A percentile compares a stretch with the other conserved stretches of the same genome.
phyloP scores from a whole-genome alignment of 2,888 invertebrate species.

The Thera obeliscata region DNA sequence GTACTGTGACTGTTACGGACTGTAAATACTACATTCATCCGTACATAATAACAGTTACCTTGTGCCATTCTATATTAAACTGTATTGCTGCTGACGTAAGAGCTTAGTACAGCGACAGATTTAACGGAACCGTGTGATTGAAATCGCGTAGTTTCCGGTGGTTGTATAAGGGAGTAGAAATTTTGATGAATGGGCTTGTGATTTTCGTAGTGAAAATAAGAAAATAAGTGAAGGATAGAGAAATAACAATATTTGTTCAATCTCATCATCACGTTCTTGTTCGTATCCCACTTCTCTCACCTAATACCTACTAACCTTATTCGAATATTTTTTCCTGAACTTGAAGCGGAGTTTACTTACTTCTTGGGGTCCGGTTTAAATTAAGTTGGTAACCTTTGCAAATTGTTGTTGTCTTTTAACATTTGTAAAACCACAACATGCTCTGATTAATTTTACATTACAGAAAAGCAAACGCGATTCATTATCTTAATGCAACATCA shows the following conservation, averaged over 20 bases:
- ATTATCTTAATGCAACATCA: slow-evolving; percentile 18
- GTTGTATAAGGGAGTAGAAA: slow-evolving; percentile 63
- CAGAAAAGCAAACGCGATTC: slow-evolving; percentile 50
- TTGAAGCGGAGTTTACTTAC: too few species aligned
- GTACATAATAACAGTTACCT: slow-evolving; percentile 66
- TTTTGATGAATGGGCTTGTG: slow-evolving; percentile 54
- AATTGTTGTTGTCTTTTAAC: too few species aligned
- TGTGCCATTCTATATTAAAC: slow-evolving; percentile 48
- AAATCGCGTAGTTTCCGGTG: slow-evolving; percentile 73
- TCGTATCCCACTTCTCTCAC: too few species aligned
- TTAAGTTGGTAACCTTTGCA: too few species aligned
- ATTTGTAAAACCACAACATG: slow-evolving; percentile 9
- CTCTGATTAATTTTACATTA: slow-evolving; percentile 53
- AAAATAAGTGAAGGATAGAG: not conserved
- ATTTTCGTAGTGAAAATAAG: slow-evolving; percentile 36
- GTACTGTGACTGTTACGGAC: slow-evolving; percentile 71
- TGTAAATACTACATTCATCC: slow-evolving; percentile 64
- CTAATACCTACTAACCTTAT: too few species aligned
- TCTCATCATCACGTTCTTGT: too few species aligned
- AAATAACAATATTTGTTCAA: not conserved
- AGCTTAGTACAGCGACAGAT: slow-evolving; percentile 40
- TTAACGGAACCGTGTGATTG: slow-evolving; percentile 63
- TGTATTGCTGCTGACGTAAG: slow-evolving; percentile 46
- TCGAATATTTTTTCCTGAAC: too few species aligned
- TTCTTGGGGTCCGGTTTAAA: too few species aligned